A percentile compares a stretch with the other conserved stretches of the same genome.
These are phyloP conservation scores for Chelidonichthys spinosus DNA, from an alignment of 2,797 vertebrate genomes.

Conservation along the genomic window DNA sequence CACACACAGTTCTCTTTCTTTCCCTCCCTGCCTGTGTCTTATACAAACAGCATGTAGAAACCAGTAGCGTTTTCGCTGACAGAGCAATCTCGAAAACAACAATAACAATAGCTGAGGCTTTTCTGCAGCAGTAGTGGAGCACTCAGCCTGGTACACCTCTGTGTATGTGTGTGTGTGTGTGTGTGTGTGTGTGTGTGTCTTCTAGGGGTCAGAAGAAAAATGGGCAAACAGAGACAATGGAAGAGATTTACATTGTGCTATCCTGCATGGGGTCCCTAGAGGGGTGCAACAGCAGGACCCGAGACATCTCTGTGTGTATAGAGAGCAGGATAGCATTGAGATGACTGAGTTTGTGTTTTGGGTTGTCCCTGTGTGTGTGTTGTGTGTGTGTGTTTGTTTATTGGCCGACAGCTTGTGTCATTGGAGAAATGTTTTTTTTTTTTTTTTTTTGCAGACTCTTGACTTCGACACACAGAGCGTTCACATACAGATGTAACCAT, in stretches of 20 bases:
- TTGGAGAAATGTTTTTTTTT: conserved; percentile 22
- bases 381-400: not conserved
- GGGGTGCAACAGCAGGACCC: conserved; percentile 52
- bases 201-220: conserved; percentile 70
- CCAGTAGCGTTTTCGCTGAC: conserved; percentile 68
- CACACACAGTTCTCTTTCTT: conserved; percentile 18
- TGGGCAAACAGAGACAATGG: conserved; percentile 76
- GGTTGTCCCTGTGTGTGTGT: not conserved
- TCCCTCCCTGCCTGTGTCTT: conserved; percentile 42
- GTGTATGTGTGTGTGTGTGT: conserved; percentile 13
- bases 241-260: conserved; percentile 74
- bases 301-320: conserved; percentile 44
- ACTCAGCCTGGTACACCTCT: conserved; percentile 30
- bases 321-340: not conserved
- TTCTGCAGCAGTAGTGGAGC: conserved; percentile 44
- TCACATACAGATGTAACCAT: conserved; percentile 32
- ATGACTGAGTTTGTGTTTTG: not conserved
- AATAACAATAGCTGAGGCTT: conserved; percentile 68
- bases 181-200: conserved; percentile 32
- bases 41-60: conserved; percentile 55
- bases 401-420: conserved; percentile 20
- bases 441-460: conserved; percentile 21
- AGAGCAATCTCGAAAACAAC: conserved; percentile 68
- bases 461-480: conserved; percentile 7
- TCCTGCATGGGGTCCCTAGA: conserved; percentile 55